phyloP scores from a whole-genome alignment of 2,888 invertebrate species.

The Incurvaria masculella region DNA sequence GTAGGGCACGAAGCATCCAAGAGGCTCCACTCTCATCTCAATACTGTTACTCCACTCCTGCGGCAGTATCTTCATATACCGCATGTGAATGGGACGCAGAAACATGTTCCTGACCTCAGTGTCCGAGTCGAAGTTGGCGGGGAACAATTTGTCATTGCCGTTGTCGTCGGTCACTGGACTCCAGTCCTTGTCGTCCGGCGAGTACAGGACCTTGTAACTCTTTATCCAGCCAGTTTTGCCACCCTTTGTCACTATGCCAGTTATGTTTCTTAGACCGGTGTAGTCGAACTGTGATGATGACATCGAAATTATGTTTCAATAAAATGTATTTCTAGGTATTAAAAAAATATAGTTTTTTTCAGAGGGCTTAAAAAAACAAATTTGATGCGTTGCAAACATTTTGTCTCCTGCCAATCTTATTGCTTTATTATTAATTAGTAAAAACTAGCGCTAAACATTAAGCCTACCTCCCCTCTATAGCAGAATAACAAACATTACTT shows the following conservation, averaged over 20 bases:
- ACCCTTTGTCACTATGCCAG: conserved; percentile 74
- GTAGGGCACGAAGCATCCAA: conserved; percentile 56
- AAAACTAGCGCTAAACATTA: no score
- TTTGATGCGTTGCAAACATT: no score
- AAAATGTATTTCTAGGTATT: not conserved
- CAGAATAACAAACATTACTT: no score
- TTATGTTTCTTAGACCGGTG: conserved; percentile 68
- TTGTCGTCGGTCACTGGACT: conserved; percentile 36
- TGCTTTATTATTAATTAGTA: no score
- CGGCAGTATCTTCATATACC: conserved; percentile 36
- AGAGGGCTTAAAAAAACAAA: no score
- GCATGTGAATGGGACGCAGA: not conserved
- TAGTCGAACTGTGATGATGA: conserved; percentile 74
- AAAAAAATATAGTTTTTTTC: no score
- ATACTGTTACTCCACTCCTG: conserved; percentile 64
- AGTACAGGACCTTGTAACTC: conserved; percentile 70
- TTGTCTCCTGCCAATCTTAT: no score
- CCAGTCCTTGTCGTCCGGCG: conserved; percentile 61
- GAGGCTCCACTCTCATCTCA: conserved; percentile 62
- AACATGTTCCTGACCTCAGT: not conserved
- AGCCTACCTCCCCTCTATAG: no score
- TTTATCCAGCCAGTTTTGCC: conserved; percentile 72
- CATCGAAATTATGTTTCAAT: not conserved
- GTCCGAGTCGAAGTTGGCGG: conserved; percentile 65
- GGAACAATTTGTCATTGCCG: conserved; percentile 58